Base-by-base conservation (phyloP, 92 coral and sea anemone species). In the Zoanthus gigantus region DNA sequence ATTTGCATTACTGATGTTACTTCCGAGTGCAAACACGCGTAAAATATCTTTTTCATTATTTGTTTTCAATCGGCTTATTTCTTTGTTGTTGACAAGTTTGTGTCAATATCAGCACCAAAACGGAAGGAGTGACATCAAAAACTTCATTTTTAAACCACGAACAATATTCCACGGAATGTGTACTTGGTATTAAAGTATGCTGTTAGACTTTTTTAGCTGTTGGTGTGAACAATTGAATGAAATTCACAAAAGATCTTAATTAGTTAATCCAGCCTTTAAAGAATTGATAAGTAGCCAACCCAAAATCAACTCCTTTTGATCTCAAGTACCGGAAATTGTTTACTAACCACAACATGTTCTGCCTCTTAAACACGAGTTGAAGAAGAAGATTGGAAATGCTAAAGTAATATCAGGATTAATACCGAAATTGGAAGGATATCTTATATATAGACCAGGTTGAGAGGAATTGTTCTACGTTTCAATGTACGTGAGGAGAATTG, bases 281-380 rank as follows among this genome's bases (percentile, higher is more conserved):
- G 45, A 29, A 69, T 30, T 69, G 74, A 29, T 46, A 63, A 63
- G n/a, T 9, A n/a, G 74, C 46, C 45, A 30, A 13, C 17, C 30
- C 74, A 34, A 69, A 30, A 31, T 30, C 10, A 30, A 63, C 7
- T 60, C 67, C 5, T 69, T 69, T 30, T 30, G 7, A 11, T 10
- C 66, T 56, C 54, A 54, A 77, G 30, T 12, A 53, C 82, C 82
- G 82, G 82, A 77, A 77, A 17, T 77, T 54, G 9, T 77, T 77
- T 12, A 16, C 5, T 15, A 34, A 77, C 82, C 82, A 12, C 82
- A 53, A 77, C 82, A 77, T 18, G 82, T 31, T 77, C 67, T 34
- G 58, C 47, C 67, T 16, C 42, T 77, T 77, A 28, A 56, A 34
- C 67, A 23, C 82, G 47, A 28, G 66, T 54, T 14, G 15, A 77